phyloP scores from a whole-genome alignment of 2,888 invertebrate species.

The Drosophila melanosoma region DNA sequence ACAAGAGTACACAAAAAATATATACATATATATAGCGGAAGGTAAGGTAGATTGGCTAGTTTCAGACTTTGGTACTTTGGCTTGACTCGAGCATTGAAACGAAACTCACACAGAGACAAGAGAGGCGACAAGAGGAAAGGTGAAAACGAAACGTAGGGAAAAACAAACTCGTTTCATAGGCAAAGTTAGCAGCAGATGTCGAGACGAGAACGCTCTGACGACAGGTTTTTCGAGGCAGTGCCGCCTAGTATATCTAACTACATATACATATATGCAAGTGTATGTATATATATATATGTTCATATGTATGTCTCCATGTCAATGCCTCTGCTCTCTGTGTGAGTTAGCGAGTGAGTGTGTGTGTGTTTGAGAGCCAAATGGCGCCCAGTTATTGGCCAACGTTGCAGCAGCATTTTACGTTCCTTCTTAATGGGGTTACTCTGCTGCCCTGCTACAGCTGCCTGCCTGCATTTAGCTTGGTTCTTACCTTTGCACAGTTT shows the following conservation, averaged over 20 bases:
- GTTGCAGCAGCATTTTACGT: slow-evolving; percentile 37
- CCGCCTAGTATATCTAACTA: slow-evolving; percentile 32
- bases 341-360: background rate
- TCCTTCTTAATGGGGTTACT: slow-evolving; percentile 72
- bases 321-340: slow-evolving; percentile 31
- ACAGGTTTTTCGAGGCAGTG: slow-evolving; percentile 54
- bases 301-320: slow-evolving; percentile 35
- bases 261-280: background rate
- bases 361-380: slow-evolving; percentile 35
- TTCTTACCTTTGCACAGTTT: slow-evolving; percentile 64
- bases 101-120: slow-evolving; percentile 48
- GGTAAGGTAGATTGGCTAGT: slow-evolving; percentile 25
- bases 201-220: slow-evolving; percentile 45
- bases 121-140: background rate
- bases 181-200: slow-evolving; percentile 69
- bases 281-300: background rate
- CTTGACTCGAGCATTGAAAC: slow-evolving; percentile 60
- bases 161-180: slow-evolving; percentile 68
- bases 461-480: slow-evolving; percentile 11
- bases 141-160: slow-evolving; percentile 7
- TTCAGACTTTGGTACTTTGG: slow-evolving; percentile 41
- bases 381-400: slow-evolving; percentile 47
- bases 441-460: slow-evolving; percentile 6
- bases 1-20: slow-evolving; percentile 42
- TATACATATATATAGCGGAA: slow-evolving; percentile 14